phyloP scores from a whole-genome alignment of 2,888 invertebrate species.

The Rhagonycha fulva region DNA sequence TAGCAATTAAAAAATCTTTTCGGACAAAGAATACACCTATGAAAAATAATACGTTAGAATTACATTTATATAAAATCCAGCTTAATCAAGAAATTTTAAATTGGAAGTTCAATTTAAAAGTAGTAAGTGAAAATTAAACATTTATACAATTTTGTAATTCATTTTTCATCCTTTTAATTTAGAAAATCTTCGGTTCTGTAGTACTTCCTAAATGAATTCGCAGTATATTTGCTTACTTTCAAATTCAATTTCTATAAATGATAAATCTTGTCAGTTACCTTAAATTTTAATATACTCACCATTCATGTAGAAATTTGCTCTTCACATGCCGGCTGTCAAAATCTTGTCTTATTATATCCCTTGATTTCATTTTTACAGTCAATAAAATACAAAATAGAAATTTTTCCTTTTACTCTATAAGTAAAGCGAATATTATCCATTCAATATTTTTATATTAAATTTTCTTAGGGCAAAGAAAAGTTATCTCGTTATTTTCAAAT shows the following conservation, averaged over 20 bases:
- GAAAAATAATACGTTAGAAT: too few relatives aligned
- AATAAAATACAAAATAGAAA: neutral
- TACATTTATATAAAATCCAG: too few relatives aligned
- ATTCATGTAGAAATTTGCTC: neutral
- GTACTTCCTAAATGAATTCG: too few relatives aligned
- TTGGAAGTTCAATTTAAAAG: too few relatives aligned
- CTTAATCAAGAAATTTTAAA: too few relatives aligned
- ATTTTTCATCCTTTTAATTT: neutral
- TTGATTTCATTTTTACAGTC: neutral
- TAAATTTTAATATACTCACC: neutral
- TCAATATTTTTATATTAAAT: neutral
- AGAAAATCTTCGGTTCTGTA: neutral
- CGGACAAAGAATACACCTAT: too few relatives aligned
- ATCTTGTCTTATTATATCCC: neutral
- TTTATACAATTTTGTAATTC: too few relatives aligned
- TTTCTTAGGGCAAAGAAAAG: neutral
- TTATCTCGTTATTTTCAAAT: neutral
- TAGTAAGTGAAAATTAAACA: too few relatives aligned
- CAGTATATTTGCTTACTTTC: neutral
- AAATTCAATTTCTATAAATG: neutral
- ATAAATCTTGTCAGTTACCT: neutral
- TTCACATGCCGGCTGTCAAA: neutral
- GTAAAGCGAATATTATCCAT: neutral
- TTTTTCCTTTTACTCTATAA: neutral
- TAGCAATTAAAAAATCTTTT: too few relatives aligned